Evolutionary conservation across 2,113 vertebrate genomes (phyloP).

Genomic region (Scytalopus superciliaris): DNA sequence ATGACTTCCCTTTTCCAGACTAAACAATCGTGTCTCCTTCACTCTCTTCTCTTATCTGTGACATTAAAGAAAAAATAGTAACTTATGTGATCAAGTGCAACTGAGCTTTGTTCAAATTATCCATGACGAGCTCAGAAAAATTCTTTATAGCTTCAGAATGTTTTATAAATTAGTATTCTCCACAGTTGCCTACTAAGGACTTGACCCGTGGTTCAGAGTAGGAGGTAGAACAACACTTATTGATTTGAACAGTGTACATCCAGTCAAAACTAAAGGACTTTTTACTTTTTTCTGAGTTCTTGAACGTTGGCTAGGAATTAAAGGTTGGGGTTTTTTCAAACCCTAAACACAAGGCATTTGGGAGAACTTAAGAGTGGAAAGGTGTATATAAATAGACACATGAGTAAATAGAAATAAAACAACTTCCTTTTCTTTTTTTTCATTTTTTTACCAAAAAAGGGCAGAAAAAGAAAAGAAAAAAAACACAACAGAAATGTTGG

Average conservation of each 20-base stretch:
- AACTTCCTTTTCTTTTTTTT: neutral
- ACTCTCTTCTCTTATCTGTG: neutral
- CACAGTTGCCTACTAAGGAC: neutral
- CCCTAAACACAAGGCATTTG: neutral
- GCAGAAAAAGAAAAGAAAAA: fast-evolving
- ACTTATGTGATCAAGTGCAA: neutral
- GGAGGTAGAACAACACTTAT: neutral
- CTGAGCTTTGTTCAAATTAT: neutral
- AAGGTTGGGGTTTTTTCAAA: neutral
- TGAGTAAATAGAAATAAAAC: neutral
- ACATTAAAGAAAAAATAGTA: neutral
- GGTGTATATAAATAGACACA: neutral
- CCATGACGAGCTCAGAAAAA: neutral
- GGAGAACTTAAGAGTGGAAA: neutral
- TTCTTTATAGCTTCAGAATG: neutral
- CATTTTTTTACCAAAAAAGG: neutral
- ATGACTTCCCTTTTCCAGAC: neutral
- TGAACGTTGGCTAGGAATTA: neutral
- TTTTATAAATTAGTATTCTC: neutral
- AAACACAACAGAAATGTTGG: neutral
- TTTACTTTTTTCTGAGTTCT: neutral
- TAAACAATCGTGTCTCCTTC: neutral
- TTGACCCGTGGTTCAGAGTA: neutral
- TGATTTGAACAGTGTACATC: neutral
- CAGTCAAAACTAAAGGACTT: neutral